phyloP scores from a whole-genome alignment of 2,113 vertebrate species.

The Lampris megalopsis region DNA sequence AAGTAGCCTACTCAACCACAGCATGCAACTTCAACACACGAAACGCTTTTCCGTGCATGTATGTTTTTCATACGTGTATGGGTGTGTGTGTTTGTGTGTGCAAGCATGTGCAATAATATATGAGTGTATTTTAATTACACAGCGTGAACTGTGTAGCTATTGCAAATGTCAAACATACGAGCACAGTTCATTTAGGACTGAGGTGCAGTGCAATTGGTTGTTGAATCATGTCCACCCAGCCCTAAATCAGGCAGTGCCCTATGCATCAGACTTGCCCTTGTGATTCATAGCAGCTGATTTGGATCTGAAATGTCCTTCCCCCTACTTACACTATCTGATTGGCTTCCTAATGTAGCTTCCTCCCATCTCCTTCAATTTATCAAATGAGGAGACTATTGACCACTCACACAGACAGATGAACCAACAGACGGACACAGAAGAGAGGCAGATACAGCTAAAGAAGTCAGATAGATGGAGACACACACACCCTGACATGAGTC shows the following conservation, averaged over 20 bases:
- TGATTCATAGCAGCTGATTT: conserved; percentile 72
- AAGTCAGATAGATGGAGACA: not conserved
- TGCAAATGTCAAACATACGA: conserved; percentile 50
- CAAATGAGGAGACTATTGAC: conserved; percentile 79
- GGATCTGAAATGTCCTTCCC: conserved; percentile 73
- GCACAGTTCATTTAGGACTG: conserved; percentile 1
- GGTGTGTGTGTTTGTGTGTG: not conserved
- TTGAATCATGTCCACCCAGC: conserved; percentile 51
- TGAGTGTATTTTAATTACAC: conserved; percentile 5
- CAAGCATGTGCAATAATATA: conserved; percentile 3
- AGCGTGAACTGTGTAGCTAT: conserved; percentile 17
- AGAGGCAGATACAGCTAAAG: not conserved
- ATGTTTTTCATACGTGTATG: not conserved
- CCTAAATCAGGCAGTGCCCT: conserved; percentile 64
- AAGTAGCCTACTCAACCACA: too few relatives aligned
- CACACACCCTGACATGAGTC: not conserved
- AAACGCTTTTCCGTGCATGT: not conserved
- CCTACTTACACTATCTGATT: conserved; percentile 70
- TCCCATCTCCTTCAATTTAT: conserved; percentile 72
- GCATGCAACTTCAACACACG: too few relatives aligned
- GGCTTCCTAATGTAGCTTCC: conserved; percentile 66
- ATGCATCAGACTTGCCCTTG: conserved; percentile 75
- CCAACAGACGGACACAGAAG: conserved; percentile 49
- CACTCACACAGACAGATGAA: conserved; percentile 60
- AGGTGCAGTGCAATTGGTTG: conserved; percentile 49